Conservation (phyloP, 92 coral and sea anemone genomes). For the Zoanthus sansibaricus region DNA sequence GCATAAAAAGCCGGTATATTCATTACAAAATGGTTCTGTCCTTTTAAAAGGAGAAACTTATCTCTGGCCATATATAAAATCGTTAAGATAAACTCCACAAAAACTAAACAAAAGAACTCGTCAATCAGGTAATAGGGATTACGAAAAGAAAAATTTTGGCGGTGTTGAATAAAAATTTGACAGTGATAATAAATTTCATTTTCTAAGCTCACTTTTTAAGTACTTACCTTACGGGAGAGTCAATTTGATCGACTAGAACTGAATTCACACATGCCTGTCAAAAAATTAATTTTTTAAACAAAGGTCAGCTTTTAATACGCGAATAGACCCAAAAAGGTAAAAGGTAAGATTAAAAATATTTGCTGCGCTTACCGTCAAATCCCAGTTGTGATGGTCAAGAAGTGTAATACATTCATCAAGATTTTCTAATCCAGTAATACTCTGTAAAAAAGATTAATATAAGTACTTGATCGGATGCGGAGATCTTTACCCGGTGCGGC, state of each 20-base stretch:
- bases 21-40: background rate
- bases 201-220: background rate
- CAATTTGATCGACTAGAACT: conserved; percentile 84
- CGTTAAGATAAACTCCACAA: background rate
- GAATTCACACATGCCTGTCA: conserved; percentile 93
- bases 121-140: background rate
- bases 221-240: conserved; percentile 71
- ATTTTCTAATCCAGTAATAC: conserved; percentile 97
- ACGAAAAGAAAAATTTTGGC: background rate
- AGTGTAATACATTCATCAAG: conserved; percentile 95
- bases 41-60: background rate
- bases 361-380: conserved; percentile 80
- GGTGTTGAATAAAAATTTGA: too few relatives aligned
- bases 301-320: background rate
- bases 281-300: background rate
- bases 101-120: background rate
- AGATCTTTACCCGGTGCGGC: background rate
- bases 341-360: conserved; percentile 6
- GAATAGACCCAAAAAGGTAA: background rate
- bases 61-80: background rate
- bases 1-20: conserved; percentile 5
- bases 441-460: conserved; percentile 52
- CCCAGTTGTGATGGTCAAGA: conserved; percentile 96
- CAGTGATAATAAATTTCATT: background rate
- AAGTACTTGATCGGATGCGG: background rate